Evolutionary conservation across 2,113 vertebrate species (phyloP), one percentile per base, ranked within the genome.

Genomic region (Hippopotamus amphibius): DNA sequence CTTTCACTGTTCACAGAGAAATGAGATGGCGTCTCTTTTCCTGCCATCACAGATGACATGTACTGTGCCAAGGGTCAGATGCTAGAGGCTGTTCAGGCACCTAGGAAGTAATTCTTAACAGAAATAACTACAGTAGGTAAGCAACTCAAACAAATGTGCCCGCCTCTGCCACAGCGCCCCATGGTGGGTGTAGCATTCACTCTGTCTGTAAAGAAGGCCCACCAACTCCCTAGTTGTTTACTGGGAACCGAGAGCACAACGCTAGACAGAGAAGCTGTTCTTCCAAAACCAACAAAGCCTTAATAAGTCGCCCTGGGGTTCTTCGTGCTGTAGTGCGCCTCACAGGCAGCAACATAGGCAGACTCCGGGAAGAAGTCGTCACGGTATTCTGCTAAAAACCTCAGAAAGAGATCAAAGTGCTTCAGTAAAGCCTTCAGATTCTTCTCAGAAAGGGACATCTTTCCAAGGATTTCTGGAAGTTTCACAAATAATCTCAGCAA

Each of bases 361-460:
- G 99, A 99, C 97, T 99, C 99, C 3, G 99, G 99, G 95, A 99
- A 99, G 98, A 99, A 99, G 91, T 99, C 99, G 93, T 99, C 99
- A 7, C 99, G 99, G 98, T 99, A 99, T 98, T 99, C 99, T 0
- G 99, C 99, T 98, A 99, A 98, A 98, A 99, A 99, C 98, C 99
- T 99, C 97, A 99, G 99, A 96, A 99, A 99, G 76, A 99, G 99
- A 97, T 99, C 99, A 63, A 99, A 98, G 98, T 99, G 99, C 98
- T 99, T 99, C 96, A 99, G 99, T 95, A 99, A 98, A 93, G 99
- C 99, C 95, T 99, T 99, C 30, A 99, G 98, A 96, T 99, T 99
- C 99, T 99, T 99, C 89, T 99, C 99, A 81, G 99, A 99, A 98
- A 99, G 99, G 97, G 99, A 99, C 99, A 99, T 99, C 98, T 99